Base-by-base conservation (phyloP, 2,888 invertebrate genomes). In the Brassicogethes aeneus region DNA sequence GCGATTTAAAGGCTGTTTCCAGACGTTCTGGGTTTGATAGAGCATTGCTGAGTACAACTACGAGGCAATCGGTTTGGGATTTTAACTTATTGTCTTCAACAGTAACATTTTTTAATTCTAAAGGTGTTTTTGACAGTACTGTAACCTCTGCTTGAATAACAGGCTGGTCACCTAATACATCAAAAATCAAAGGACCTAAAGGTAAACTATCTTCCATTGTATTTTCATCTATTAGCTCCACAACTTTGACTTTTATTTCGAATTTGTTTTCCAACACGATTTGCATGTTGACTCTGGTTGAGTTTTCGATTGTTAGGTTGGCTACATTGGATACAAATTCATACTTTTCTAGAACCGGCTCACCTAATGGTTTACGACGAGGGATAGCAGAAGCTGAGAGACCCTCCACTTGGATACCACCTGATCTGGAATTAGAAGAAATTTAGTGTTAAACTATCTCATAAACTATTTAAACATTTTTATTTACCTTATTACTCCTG, bases 371-470 rank as follows among this genome's bases (percentile, higher is more conserved):
- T 42, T 76, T 69, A 32, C 76, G 75, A 48, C 79, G 73, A 1
- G 83, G 76, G 30, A 89, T 85, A 0, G 82, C 74, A 40, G 80
- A 83, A 0, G 85, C 85, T 51, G 82, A 79, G 0, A 89, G 68
- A 3, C 87, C 88, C 39, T 79, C 74, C 3, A 90, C 68, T 66
- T 86, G 83, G 1, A 88, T 80, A 43, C 86, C 87, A 36, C 86
- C 86, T 37, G 81, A 75, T 44, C 77, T 72, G 43, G 13, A 45
- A 39, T 13, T 30, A 30, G 41, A 13, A 16, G 36, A 31, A 13
- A 34, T 15, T 29, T 23, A 13, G 8, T 39, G 3, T 7, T 17
- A 10, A 12, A 35, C 12, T 8, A 16, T 35, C 10, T 7, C 8
- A 23, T 23, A 7, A 23, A 23, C 23, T 7, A 7, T 7, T 38